Base-by-base conservation (phyloP, 2,888 invertebrate genomes). In the Oscheius sp. region DNA sequence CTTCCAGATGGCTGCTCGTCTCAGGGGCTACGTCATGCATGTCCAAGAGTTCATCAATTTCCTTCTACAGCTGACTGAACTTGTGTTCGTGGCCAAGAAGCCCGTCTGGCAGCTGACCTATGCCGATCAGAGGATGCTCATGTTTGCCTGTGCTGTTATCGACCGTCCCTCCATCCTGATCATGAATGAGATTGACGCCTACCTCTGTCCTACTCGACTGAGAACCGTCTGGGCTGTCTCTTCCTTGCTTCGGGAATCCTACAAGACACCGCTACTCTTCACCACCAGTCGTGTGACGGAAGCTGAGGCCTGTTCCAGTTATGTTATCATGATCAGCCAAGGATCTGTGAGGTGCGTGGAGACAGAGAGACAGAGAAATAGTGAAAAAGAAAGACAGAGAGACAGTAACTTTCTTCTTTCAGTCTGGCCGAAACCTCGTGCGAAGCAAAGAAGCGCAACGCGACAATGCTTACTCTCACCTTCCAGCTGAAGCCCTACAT, bases 121-220 rank as follows among this genome's bases (percentile, higher is more conserved):
- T 2, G 37, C 70, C 21, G 70, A 70, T 42, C 57, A 57, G 10
- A 33, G 70, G 48, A 58, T 70, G 70, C 58, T 70, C 37, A 42
- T 37, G 33, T 70, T 70, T 48, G 70, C 70, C 21, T 21, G 57
- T 5, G 48, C 70, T 21, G 47, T 70, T 3, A n/a, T 70, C 35
- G 42, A 70, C 59, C 42, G 29, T 10, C 70, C 70, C 1, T 2
- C 60, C 7, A 48, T 21, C 7, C 29, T 72, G 7, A 29, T 72
- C 11, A 47, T 72, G 10, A 62, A 72, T 42, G 72, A 72, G 32
- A 11, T 72, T 9, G 72, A 72, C 53, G 33, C 32, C 13, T 72
- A 50, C 50, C 35, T 72, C n/a, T 35, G 62, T 35, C 72, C 72
- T 5, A 53, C 29, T 11, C 32, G 53, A 32, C 48, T 72, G 62